Conservation (phyloP, 1,140 invertebrate genomes). For the Bilobella aurantiaca region DNA sequence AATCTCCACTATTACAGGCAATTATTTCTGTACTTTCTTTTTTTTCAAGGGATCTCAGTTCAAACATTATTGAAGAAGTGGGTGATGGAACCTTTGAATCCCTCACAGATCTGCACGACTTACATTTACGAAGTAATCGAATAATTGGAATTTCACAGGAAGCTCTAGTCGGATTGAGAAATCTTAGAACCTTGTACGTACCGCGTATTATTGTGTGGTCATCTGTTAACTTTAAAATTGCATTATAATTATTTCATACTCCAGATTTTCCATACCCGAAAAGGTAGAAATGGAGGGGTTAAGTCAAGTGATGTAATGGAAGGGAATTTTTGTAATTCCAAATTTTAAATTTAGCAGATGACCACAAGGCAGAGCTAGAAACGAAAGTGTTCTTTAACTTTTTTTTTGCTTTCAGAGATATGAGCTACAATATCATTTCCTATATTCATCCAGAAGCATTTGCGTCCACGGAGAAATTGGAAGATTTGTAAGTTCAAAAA, state of each 20-base stretch:
- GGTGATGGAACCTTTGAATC: slow-evolving; percentile 58
- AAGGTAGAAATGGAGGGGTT: too few relatives aligned
- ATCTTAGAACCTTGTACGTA: slow-evolving; percentile 71
- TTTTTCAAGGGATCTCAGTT: slow-evolving; percentile 67
- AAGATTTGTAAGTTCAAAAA: slow-evolving; percentile 71
- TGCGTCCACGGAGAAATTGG: slow-evolving; percentile 58
- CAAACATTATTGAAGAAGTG: slow-evolving; percentile 64
- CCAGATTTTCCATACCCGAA: too few relatives aligned
- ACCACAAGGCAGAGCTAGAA: too few relatives aligned
- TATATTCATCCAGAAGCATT: slow-evolving; percentile 78
- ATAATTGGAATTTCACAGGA: slow-evolving; percentile 61
- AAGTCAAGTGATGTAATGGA: too few relatives aligned
- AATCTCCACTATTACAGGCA: too few relatives aligned
- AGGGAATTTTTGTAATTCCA: too few relatives aligned
- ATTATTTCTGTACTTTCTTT: neutral
- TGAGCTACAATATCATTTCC: slow-evolving; percentile 74
- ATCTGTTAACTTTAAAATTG: too few relatives aligned
- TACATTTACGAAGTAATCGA: slow-evolving; percentile 71
- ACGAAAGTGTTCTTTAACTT: too few relatives aligned
- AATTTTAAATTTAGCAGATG: too few relatives aligned
- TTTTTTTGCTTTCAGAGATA: slow-evolving; percentile 56
- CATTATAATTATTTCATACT: too few relatives aligned
- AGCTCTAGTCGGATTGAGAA: slow-evolving; percentile 65
- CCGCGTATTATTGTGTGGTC: neutral
- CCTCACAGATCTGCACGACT: slow-evolving; percentile 64